Evolutionary conservation across 2,113 vertebrate genomes (phyloP).

Genomic region (Gambusia affinis): DNA sequence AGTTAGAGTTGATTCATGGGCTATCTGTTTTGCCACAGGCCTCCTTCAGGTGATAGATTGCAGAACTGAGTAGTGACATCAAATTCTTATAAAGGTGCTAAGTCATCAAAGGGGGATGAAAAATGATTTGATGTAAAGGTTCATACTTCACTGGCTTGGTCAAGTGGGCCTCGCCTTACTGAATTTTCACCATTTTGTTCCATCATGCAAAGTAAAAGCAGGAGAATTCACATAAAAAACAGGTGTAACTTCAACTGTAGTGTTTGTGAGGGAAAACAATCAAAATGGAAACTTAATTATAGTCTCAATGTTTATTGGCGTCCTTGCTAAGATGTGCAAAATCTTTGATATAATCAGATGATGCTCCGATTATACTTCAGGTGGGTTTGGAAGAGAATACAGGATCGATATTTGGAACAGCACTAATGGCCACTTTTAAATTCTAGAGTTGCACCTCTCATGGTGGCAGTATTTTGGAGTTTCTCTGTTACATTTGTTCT

Average conservation of each 20-base stretch:
- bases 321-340: too few relatives aligned
- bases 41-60: constrained; percentile 49
- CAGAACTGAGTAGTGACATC: constrained; percentile 49
- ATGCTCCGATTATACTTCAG: too few relatives aligned
- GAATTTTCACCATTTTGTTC: background rate
- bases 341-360: too few relatives aligned
- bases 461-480: too few relatives aligned
- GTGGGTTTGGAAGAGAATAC: too few relatives aligned
- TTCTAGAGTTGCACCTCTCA: too few relatives aligned
- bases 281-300: background rate
- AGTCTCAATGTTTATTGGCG: background rate
- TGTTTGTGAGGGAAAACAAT: background rate
- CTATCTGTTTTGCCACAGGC: constrained; percentile 56
- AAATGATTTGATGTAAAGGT: constrained; percentile 30
- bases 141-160: constrained; percentile 27
- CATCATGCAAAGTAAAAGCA: background rate
- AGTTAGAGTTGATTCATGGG: constrained; percentile 66
- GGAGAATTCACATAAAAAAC: background rate
- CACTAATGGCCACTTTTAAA: too few relatives aligned
- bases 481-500: too few relatives aligned
- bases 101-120: constrained; percentile 56
- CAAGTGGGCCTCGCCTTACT: background rate
- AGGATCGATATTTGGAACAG: too few relatives aligned
- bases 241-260: background rate
- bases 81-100: constrained; percentile 50